These are phyloP conservation scores for Drosophila setosimentum DNA, from an alignment of 2,888 invertebrate species.

Conservation along the genomic window DNA sequence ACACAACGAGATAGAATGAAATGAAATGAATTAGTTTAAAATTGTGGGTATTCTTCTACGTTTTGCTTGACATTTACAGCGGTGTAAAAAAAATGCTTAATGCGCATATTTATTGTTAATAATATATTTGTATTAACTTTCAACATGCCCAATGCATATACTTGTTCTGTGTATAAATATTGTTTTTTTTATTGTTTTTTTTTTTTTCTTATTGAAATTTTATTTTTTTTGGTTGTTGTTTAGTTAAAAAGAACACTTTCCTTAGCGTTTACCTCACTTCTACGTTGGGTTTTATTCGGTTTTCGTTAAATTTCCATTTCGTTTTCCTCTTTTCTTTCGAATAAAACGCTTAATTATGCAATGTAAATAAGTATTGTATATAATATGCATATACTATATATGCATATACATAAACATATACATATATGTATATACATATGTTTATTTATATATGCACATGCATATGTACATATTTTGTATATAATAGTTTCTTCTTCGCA, in stretches of 20 bases:
- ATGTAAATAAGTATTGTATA: constrained; percentile 75
- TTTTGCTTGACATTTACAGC: constrained; percentile 71
- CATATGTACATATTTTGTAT: constrained; percentile 65
- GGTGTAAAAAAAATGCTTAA: constrained; percentile 54
- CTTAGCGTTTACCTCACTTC: constrained; percentile 50
- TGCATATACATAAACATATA: constrained; percentile 35
- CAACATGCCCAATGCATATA: constrained; percentile 53
- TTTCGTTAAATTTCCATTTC: constrained; percentile 27
- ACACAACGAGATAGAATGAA: background rate
- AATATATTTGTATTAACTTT: constrained; percentile 51
- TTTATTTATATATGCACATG: constrained; percentile 31
- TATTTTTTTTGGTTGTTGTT: constrained; percentile 26
- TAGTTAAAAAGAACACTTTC: constrained; percentile 71
- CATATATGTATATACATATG: constrained; percentile 44
- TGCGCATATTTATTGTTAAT: constrained; percentile 43
- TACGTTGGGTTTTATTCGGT: constrained; percentile 34
- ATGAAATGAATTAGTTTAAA: constrained; percentile 2
- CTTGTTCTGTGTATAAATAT: constrained; percentile 48
- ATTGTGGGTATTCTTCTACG: constrained; percentile 33
- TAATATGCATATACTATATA: constrained; percentile 42
- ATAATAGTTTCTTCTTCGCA: constrained; percentile 58
- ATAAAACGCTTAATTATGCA: constrained; percentile 78
- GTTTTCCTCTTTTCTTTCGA: constrained; percentile 38
- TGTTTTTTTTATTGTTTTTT: constrained; percentile 28
- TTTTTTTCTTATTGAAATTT: constrained; percentile 14